A percentile compares a stretch with the other conserved stretches of the same genome.
These are phyloP conservation scores for Asbolus verrucosus DNA, from an alignment of 1,140 invertebrate species.

Conservation along the genomic window DNA sequence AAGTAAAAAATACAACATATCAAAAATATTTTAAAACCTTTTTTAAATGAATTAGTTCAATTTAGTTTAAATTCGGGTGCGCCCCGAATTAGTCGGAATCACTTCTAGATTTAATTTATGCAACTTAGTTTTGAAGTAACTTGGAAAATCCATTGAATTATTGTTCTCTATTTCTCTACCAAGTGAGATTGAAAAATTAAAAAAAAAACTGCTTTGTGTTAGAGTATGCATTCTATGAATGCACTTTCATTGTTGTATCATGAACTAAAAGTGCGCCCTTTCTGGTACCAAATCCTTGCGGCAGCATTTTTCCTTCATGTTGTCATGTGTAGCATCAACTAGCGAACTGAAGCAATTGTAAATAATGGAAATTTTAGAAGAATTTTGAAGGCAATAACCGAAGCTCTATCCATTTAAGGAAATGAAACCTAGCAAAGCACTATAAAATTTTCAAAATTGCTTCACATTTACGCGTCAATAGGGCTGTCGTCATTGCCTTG, in stretches of 20 bases:
- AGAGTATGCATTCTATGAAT: constrained; percentile 48
- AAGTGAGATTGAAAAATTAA: constrained; percentile 30
- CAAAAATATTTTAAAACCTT: constrained; percentile 47
- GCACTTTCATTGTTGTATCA: constrained; percentile 41
- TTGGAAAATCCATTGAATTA: constrained; percentile 3
- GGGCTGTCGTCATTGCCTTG: constrained; percentile 26
- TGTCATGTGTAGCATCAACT: constrained; percentile 40
- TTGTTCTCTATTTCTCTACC: constrained; percentile 30
- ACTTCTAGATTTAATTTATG: constrained; percentile 11
- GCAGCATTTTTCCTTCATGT: constrained; percentile 33
- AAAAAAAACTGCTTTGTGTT: constrained; percentile 11
- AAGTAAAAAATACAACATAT: constrained; percentile 56
- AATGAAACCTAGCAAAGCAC: no score
- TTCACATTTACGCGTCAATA: neutral
- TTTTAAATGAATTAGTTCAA: constrained; percentile 28
- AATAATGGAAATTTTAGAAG: neutral
- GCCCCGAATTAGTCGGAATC: constrained; percentile 14
- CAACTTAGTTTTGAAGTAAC: constrained; percentile 7
- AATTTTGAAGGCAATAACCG: no score
- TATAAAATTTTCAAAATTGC: constrained; percentile 21
- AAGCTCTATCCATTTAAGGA: no score
- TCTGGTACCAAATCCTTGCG: neutral
- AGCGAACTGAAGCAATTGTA: constrained; percentile 39
- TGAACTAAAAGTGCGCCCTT: constrained; percentile 29
- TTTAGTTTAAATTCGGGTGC: constrained; percentile 22